Evolutionary conservation across 2,797 vertebrate genomes (phyloP), one percentile per base, ranked within the genome.

Genomic region (Clarias fuscus): DNA sequence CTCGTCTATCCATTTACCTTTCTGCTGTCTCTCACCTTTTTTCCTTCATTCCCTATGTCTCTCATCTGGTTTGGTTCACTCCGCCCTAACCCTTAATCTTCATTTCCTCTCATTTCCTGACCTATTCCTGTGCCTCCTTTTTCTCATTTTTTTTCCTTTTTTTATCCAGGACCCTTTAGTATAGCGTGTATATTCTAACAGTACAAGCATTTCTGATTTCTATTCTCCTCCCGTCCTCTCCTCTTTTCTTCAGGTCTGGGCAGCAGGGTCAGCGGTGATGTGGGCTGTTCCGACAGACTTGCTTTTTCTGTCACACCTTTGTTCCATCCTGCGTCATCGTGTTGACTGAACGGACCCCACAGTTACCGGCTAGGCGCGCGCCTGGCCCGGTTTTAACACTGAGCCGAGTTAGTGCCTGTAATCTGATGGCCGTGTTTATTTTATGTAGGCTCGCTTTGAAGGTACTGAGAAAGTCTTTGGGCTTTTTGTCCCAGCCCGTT

Each of bases 311-410:
- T 96, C 93, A 94, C 92, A 94, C 93, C 92, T 95, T 96, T 96
- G 95, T 96, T 96, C 95, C 95, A 93, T 95, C 95, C 95, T 96
- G 95, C 95, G 95, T 96, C 95, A 96, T 94, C 94, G 91, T 95
- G 95, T 96, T 96, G 95, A 96, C 95, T 93, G 95, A 96, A 93
- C 88, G 91, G 95, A 96, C 95, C 95, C 95, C 95, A 96, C 95
- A 96, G 94, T 96, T 94, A 93, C 95, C 94, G 88, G 93, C 93
- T 92, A 92, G 93, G 93, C 91, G 89, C 91, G 89, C 91, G 78
- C 92, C 70, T 62, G 37, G 83, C 56, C 90, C 81, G 89, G 43
- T 91, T 91, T 92, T 93, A 94, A 94, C 93, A 93, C 85, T 87
- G 93, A 91, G 93, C 94, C 93, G 93, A 94, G 94, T 95, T 95